phyloP scores from a whole-genome alignment of 2,113 vertebrate genomes.

The Sula dactylatra region DNA sequence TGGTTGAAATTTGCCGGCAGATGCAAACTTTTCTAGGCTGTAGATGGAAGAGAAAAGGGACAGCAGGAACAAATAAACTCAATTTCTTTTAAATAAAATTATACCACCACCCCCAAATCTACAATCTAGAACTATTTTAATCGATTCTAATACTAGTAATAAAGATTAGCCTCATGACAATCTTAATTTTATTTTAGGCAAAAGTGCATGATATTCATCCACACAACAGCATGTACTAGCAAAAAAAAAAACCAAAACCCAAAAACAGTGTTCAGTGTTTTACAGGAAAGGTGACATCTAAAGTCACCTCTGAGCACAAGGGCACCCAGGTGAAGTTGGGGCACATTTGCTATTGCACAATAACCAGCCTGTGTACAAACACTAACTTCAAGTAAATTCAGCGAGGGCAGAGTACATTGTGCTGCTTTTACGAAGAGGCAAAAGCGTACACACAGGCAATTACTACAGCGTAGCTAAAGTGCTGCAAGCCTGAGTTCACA shows the following conservation, averaged over 20 bases:
- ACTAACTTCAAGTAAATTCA: background rate
- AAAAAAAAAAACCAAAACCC: background rate
- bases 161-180: background rate
- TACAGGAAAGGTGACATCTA: background rate
- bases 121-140: background rate
- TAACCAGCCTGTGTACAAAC: background rate
- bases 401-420: background rate
- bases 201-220: background rate
- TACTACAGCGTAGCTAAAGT: background rate
- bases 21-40: background rate
- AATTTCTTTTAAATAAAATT: background rate
- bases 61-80: background rate
- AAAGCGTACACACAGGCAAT: background rate
- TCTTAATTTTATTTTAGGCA: background rate
- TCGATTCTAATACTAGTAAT: background rate
- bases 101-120: too few species aligned
- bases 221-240: accelerated
- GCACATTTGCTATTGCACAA: background rate
- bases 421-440: background rate
- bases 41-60: background rate
- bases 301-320: background rate
- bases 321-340: background rate
- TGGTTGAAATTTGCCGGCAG: background rate
- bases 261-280: background rate
- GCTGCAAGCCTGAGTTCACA: background rate